Base-by-base conservation (phyloP, 2,113 vertebrate genomes). In the Myxocyprinus asiaticus region DNA sequence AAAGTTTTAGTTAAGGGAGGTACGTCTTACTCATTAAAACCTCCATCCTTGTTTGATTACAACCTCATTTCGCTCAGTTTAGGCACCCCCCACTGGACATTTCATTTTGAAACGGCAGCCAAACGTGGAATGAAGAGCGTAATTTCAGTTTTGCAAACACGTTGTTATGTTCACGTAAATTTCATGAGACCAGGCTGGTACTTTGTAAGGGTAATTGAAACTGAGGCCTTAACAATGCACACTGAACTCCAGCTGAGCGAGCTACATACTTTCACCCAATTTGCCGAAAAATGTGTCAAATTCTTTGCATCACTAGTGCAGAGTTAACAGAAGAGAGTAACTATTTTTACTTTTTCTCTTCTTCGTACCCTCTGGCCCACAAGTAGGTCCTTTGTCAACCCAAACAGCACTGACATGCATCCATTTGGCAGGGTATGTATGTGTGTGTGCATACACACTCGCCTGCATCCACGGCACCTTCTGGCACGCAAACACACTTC, bases 401-500 rank as follows among this genome's bases (percentile, higher is more conserved):
- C 62, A 45, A 59, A 77, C 47, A 51, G 77, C 78, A 79, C 65
- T 80, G 81, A 79, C 81, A 80, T 44, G 17, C 69, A 75, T 82
- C 81, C 71, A 74, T 82, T 83, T 81, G 78, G 77, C 81, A 72
- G 78, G 67, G 82, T 84, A 85, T 73, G 71, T 61, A 77, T 9
- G 75, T 66, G 33, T 77, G 45, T 77, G 81, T 80, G 77, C 87
- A 84, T 55, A 56, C 85, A 87, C 84, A 86, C 88, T 87, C 84
- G 79, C 83, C 81, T 83, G 51, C 87, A 91, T 88, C 83, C 89
- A 67, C 76, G 88, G 83, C 89, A 90, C 87, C 83, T 83, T 87
- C 89, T 92, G 88, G 88, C 87, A 89, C 78, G 88, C 88, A 87
- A 85, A 84, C 91, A 89, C 89, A 91, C 91, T 92, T 91, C 86